Evolutionary conservation across 2,888 invertebrate genomes (phyloP).

Genomic region (Cabera pusaria): DNA sequence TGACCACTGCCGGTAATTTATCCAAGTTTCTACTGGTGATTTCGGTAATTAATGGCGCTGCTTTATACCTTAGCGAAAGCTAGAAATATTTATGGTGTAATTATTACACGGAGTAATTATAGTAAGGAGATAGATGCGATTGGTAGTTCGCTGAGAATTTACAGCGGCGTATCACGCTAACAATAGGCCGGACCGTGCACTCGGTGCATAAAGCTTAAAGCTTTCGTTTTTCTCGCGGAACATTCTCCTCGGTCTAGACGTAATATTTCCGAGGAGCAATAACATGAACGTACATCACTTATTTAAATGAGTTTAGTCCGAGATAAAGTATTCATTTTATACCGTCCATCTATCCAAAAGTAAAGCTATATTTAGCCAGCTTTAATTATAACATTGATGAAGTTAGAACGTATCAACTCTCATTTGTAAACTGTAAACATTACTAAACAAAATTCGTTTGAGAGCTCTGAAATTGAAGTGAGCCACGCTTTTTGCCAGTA

Average conservation of each 20-base stretch:
- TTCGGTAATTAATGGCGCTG: constrained; percentile 32
- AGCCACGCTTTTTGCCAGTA: constrained; percentile 24
- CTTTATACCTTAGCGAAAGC: constrained; percentile 42
- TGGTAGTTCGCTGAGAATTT: constrained; percentile 57
- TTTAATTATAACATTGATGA: too few relatives aligned
- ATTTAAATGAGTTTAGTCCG: constrained; percentile 38
- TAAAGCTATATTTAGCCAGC: too few relatives aligned
- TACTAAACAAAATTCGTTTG: constrained; percentile 15
- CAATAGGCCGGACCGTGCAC: constrained; percentile 62
- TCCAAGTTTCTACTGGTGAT: constrained; percentile 22
- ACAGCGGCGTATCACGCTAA: constrained; percentile 71
- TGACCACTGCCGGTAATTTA: constrained; percentile 27
- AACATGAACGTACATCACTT: constrained; percentile 56
- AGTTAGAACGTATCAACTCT: too few relatives aligned
- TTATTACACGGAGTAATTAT: constrained; percentile 64
- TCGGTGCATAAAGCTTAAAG: constrained; percentile 48
- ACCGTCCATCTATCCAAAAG: too few relatives aligned
- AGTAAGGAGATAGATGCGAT: constrained; percentile 54
- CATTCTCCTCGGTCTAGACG: constrained; percentile 77
- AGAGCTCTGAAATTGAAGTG: constrained; percentile 25
- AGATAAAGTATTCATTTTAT: constrained; percentile 24
- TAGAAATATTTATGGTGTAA: constrained; percentile 62
- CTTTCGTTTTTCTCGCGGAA: constrained; percentile 65
- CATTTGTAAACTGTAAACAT: neutral
- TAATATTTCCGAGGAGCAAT: constrained; percentile 67